Evolutionary conservation across 2,113 vertebrate genomes (phyloP).

Genomic region (Pelecanus crispus): DNA sequence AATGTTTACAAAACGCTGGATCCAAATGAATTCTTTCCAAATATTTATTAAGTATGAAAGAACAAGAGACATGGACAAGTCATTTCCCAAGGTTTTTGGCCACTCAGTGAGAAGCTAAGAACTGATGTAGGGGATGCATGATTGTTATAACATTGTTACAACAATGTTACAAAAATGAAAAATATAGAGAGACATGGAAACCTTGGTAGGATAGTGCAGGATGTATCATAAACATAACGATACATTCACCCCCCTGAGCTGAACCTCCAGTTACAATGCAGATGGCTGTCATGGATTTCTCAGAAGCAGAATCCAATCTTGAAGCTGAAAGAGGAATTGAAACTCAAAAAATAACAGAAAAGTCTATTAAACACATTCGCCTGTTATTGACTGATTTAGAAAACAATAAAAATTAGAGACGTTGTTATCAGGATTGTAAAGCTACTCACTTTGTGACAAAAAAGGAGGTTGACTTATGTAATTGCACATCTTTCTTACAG

Average conservation of each 20-base stretch:
- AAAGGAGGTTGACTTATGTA: neutral
- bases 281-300: neutral
- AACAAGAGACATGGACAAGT: neutral
- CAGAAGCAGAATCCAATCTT: neutral
- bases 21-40: neutral
- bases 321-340: neutral
- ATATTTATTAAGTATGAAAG: neutral
- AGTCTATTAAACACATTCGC: neutral
- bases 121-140: neutral
- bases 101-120: neutral
- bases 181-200: neutral
- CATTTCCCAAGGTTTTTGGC: neutral
- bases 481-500: neutral
- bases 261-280: neutral
- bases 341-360: neutral
- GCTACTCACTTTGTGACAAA: neutral
- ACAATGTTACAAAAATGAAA: neutral
- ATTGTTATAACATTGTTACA: neutral
- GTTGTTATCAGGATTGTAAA: neutral
- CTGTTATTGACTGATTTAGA: neutral
- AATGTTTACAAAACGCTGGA: neutral
- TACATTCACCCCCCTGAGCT: neutral
- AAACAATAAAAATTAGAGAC: neutral
- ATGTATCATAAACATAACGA: neutral
- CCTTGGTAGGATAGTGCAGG: accelerated